phyloP scores from a whole-genome alignment of 2,113 vertebrate species.

The Hemichromis elongatus region DNA sequence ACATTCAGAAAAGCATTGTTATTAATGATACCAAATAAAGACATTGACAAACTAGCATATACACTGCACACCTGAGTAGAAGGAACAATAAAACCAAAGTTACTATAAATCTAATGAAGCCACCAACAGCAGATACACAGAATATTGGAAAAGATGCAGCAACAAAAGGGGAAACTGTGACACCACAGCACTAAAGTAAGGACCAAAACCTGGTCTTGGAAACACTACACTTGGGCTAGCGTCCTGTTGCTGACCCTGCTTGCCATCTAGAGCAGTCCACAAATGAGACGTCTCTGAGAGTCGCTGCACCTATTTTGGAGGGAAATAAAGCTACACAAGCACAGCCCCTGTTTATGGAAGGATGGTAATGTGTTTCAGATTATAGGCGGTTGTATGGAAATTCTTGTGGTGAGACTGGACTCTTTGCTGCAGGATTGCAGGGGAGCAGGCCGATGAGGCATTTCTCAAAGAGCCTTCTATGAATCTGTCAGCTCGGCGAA shows the following conservation, averaged over 20 bases:
- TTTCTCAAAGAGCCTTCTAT: slow-evolving; percentile 8
- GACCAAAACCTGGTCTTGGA: neutral
- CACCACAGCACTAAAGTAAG: neutral
- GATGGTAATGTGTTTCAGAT: slow-evolving; percentile 85
- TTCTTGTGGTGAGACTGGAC: slow-evolving; percentile 84
- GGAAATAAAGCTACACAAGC: slow-evolving; percentile 60
- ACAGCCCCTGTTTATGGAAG: slow-evolving; percentile 77
- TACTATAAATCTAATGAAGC: neutral
- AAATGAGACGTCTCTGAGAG: slow-evolving; percentile 73
- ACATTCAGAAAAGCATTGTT: neutral
- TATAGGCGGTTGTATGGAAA: slow-evolving; percentile 83
- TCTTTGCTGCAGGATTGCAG: slow-evolving; percentile 66
- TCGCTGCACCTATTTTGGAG: slow-evolving; percentile 74
- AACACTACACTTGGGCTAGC: neutral
- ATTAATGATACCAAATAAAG: neutral
- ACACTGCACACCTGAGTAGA: neutral
- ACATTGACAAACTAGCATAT: neutral
- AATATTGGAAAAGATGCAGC: neutral
- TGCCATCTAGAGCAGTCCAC: slow-evolving; percentile 67
- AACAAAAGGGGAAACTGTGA: neutral
- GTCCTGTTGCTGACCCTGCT: slow-evolving; percentile 51
- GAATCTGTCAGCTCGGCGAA: neutral
- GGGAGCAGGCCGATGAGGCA: slow-evolving; percentile 21
- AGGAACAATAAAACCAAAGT: neutral
- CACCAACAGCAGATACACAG: neutral